These are phyloP conservation scores for Brachionus angularis DNA, from an alignment of 1,140 invertebrate species.

Conservation along the genomic window DNA sequence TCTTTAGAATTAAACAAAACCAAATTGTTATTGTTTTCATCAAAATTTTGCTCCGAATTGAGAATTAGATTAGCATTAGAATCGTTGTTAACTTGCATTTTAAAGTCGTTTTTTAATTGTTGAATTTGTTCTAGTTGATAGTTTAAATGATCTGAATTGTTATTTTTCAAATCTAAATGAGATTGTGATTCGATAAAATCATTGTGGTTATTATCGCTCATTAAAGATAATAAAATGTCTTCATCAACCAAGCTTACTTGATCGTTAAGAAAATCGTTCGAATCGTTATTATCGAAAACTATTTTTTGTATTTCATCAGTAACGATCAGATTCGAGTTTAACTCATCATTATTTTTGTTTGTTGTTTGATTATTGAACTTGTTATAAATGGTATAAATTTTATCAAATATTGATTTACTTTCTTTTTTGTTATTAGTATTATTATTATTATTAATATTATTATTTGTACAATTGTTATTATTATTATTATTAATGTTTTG, in stretches of 20 bases:
- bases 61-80: no score
- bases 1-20: not conserved
- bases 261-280: not conserved
- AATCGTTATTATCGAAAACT: not conserved
- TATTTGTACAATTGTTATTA: slow-evolving; percentile 6
- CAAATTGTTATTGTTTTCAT: slow-evolving; percentile 28
- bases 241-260: slow-evolving; percentile 8
- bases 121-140: slow-evolving; percentile 16
- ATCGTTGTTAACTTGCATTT: not conserved
- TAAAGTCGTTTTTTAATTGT: not conserved
- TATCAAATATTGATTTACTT: no score
- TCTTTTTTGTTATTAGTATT: no score
- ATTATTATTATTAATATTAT: no score
- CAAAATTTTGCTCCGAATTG: not conserved
- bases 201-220: no score
- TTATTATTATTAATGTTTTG: not conserved
- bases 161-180: slow-evolving; percentile 5
- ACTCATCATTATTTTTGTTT: no score
- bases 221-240: not conserved
- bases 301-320: not conserved
- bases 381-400: no score
- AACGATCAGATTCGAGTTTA: not conserved
- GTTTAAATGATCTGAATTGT: not conserved
- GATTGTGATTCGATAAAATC: no score
- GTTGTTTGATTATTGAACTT: no score